A percentile compares a stretch with the other conserved stretches of the same genome.
These are phyloP conservation scores for Mus spicilegus DNA, from an alignment of 2,113 vertebrate species.

Conservation along the genomic window DNA sequence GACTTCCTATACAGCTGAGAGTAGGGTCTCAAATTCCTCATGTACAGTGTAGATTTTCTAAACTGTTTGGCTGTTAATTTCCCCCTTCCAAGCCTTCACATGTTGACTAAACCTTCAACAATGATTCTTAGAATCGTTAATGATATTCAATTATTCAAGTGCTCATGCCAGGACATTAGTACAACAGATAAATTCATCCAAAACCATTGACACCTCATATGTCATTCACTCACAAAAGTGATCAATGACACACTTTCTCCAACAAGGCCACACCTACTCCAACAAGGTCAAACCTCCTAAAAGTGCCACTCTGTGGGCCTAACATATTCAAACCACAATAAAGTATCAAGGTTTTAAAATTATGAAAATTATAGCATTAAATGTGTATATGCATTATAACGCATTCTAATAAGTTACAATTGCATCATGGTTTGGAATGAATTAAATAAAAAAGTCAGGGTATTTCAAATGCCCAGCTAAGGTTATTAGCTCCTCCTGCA, in stretches of 20 bases:
- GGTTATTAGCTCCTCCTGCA: neutral
- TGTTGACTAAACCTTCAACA: neutral
- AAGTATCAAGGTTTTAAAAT: neutral
- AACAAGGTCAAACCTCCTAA: too few relatives aligned
- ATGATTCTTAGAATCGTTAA: neutral
- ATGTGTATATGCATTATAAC: neutral
- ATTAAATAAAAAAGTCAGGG: neutral
- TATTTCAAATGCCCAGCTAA: neutral
- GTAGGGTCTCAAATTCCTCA: too few relatives aligned
- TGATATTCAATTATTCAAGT: neutral
- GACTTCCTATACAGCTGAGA: too few relatives aligned
- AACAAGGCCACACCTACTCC: too few relatives aligned
- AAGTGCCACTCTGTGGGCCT: too few relatives aligned
- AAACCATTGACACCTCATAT: neutral
- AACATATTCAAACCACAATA: neutral
- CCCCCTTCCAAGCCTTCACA: neutral
- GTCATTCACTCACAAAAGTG: too few relatives aligned
- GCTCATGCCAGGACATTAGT: neutral
- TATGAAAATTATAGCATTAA: neutral
- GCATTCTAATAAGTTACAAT: neutral
- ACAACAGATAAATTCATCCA: neutral
- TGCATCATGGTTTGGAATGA: neutral
- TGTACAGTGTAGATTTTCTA: too few relatives aligned
- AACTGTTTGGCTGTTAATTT: neutral
- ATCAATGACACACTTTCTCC: too few relatives aligned